These are phyloP conservation scores for Rhabdomys pumilio DNA, from an alignment of 2,797 vertebrate genomes.

Conservation along the genomic window DNA sequence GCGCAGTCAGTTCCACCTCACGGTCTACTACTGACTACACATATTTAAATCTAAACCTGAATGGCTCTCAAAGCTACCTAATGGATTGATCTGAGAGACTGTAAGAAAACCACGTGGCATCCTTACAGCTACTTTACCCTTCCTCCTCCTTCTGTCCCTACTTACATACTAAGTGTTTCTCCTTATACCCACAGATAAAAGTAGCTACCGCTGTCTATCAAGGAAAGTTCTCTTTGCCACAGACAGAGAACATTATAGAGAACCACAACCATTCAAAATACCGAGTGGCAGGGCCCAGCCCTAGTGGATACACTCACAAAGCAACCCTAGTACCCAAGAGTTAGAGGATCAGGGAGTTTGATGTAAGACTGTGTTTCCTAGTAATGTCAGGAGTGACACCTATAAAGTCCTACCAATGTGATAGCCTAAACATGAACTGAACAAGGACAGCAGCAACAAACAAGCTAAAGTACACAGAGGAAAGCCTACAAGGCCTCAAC, in stretches of 20 bases:
- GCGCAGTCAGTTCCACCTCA: background rate
- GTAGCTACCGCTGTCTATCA: background rate
- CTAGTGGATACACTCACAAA: background rate
- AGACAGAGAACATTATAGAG: background rate
- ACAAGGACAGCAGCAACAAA: background rate
- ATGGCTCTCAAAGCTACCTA: background rate
- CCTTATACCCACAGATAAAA: background rate
- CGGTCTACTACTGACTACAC: background rate
- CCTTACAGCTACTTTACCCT: background rate
- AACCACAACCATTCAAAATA: background rate
- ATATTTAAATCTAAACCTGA: background rate
- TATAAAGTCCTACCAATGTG: background rate
- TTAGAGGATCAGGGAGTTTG: background rate
- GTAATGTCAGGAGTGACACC: background rate
- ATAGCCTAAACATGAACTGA: background rate
- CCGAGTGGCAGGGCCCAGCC: background rate
- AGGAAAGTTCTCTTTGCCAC: background rate
- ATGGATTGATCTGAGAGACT: background rate
- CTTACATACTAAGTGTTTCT: background rate
- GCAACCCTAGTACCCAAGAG: background rate
- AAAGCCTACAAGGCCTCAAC: background rate
- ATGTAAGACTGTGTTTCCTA: background rate
- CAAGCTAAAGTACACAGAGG: background rate
- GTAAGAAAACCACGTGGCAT: background rate
- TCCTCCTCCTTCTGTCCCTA: background rate